phyloP scores from a whole-genome alignment of 2,888 invertebrate species.

The Eupithecia dodoneata region DNA sequence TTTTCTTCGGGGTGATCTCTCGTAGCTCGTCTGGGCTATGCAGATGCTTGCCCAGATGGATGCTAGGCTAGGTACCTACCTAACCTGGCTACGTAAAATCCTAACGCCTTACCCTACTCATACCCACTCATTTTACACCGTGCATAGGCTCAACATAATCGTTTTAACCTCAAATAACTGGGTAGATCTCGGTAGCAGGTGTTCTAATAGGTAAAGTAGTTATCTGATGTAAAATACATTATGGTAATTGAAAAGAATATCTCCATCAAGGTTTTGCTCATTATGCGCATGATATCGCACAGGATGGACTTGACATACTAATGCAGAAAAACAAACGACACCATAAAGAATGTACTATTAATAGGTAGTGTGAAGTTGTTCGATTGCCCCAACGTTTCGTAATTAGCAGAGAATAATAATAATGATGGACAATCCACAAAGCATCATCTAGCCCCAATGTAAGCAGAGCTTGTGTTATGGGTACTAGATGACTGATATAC shows the following conservation, averaged over 20 bases:
- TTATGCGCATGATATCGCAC: conserved; percentile 2
- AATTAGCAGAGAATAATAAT: not conserved
- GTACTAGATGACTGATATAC: no score
- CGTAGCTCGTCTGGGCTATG: no score
- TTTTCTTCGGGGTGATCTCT: no score
- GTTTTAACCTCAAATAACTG: not conserved
- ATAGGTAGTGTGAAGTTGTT: not conserved
- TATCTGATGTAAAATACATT: conserved; percentile 4
- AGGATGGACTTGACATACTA: conserved; percentile 38
- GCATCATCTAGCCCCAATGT: no score
- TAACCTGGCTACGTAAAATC: not conserved
- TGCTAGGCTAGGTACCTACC: no score
- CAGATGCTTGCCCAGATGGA: no score
- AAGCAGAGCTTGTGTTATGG: no score
- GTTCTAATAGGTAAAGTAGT: not conserved
- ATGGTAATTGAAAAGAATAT: conserved; percentile 8
- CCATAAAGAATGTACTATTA: not conserved
- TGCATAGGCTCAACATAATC: not conserved
- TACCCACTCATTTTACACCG: not conserved
- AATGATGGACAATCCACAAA: no score
- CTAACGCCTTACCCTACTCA: not conserved
- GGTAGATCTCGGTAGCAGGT: not conserved
- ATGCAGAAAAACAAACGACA: conserved; percentile 18
- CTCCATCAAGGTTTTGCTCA: not conserved
- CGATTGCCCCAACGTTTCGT: not conserved